A percentile compares a stretch with the other conserved stretches of the same genome.
Evolutionary conservation across 2,888 invertebrate genomes (phyloP).

Genomic region (Agrotis puta): DNA sequence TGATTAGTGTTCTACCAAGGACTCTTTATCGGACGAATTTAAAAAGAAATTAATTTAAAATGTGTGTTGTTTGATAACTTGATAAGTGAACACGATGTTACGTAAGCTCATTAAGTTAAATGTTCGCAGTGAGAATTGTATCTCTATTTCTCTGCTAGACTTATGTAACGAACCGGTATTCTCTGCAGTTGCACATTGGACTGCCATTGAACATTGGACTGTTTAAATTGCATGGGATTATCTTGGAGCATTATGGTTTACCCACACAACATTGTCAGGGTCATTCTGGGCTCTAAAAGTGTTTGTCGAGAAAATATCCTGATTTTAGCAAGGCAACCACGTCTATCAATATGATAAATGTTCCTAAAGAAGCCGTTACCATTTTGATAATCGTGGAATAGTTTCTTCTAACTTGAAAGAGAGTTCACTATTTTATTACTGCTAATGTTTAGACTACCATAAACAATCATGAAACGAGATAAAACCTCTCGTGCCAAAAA

Average conservation of each 20-base stretch:
- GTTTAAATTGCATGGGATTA: slow-evolving; percentile 30
- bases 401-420: neutral
- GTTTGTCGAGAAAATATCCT: neutral
- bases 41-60: slow-evolving; percentile 28
- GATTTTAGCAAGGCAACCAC: neutral
- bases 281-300: neutral
- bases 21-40: slow-evolving; percentile 33
- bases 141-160: slow-evolving; percentile 11
- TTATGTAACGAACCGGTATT: slow-evolving; percentile 42
- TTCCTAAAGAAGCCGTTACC: neutral
- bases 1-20: slow-evolving; percentile 36
- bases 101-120: slow-evolving; percentile 38
- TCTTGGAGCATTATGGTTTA: slow-evolving; percentile 4
- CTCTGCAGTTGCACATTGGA: slow-evolving; percentile 25
- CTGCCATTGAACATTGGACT: slow-evolving; percentile 18
- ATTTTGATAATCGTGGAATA: neutral
- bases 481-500: slow-evolving; percentile 21
- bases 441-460: neutral
- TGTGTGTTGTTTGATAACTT: slow-evolving; percentile 33
- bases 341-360: neutral
- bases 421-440: neutral
- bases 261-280: neutral
- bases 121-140: slow-evolving; percentile 34
- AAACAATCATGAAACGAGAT: slow-evolving; percentile 31
- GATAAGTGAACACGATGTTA: slow-evolving; percentile 37